Base-by-base conservation (phyloP, 2,113 vertebrate genomes). In the Syngnathus floridae region DNA sequence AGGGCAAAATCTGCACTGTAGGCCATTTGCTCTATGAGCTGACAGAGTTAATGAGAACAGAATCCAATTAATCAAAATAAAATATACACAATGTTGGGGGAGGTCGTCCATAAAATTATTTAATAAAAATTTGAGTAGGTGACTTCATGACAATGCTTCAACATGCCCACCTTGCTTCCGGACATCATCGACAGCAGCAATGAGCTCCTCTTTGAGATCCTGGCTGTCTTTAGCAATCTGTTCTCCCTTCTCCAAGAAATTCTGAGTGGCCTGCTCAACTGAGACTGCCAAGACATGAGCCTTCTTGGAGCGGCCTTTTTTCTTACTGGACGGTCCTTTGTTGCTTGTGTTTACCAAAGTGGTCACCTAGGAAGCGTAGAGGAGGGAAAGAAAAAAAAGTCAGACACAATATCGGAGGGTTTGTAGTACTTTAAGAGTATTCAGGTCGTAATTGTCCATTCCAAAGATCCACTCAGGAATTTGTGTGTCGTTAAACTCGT, bases 251-350 rank as follows among this genome's bases (percentile, higher is more conserved):
- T 99, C 97, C 78, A 99, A 79, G 65, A 99, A 99, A 88, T 98
- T 99, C 38, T 98, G 96, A 0, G 97, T 99, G 21, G 97, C 97
- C 76, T 98, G 95, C 66, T 99, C 97, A 1, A 99, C 97, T 0
- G 97, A 99, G 19, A 95, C 92, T n/a, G 96, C 96, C 78, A 99
- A 80, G 2, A 99, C 97, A 0, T 99, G 97, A 61, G 97, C 97
- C 82, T 98, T 99, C 93, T 99, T 99, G 3, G 97, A 99, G 55
- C 97, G 93, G 0, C 97, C 96, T 87, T 98, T 99, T 92, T 99
- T 99, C 86, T 98, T 99, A 73, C 94, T 92, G 36, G 95, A 98
- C 0, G 97, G 97, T 1, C 97, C 97, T 81, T 99, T 99, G 88
- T 93, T 98, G 80, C 96, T 99, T 51, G 96, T 98, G 84, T 99